Evolutionary conservation across 2,113 vertebrate species (phyloP).

Genomic region (Archocentrus centrarchus): DNA sequence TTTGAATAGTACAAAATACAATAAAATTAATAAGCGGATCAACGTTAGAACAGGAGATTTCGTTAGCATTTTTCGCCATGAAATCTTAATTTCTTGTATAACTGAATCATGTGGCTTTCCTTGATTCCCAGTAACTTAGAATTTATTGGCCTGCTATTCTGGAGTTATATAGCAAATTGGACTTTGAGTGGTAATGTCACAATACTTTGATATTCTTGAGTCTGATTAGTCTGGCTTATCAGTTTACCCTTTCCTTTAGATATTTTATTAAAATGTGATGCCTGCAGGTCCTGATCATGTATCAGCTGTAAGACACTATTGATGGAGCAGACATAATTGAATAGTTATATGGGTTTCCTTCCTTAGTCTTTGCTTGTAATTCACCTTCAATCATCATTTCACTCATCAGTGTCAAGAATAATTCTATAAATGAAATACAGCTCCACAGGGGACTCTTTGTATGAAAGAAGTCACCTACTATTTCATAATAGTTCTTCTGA

Average conservation of each 20-base stretch:
- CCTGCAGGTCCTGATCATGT: background rate
- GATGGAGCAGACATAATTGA: slow-evolving; percentile 8
- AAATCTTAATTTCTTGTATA: background rate
- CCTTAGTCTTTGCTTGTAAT: slow-evolving; percentile 38
- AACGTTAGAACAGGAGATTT: background rate
- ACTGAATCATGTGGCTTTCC: background rate
- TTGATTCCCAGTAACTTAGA: background rate
- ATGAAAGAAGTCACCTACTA: slow-evolving; percentile 15
- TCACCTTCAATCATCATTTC: slow-evolving; percentile 55
- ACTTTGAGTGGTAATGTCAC: background rate
- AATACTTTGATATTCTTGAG: background rate
- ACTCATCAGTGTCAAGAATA: slow-evolving; percentile 38
- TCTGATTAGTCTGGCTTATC: background rate
- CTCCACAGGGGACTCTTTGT: slow-evolving; percentile 10
- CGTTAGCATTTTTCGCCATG: background rate
- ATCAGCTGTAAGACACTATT: background rate
- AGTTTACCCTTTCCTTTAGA: background rate
- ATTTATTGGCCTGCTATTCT: background rate
- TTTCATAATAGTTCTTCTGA: slow-evolving; percentile 38
- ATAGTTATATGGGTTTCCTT: background rate
- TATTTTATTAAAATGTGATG: background rate
- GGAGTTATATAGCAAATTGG: background rate
- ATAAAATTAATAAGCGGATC: background rate
- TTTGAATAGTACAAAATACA: slow-evolving; percentile 27
- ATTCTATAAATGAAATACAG: slow-evolving; percentile 34